Percentiles rank a stretch among this genome's conserved stretches.
These are phyloP conservation scores for Cheirogaleus medius DNA, from an alignment of 2,113 vertebrate genomes.

Conservation along the genomic window DNA sequence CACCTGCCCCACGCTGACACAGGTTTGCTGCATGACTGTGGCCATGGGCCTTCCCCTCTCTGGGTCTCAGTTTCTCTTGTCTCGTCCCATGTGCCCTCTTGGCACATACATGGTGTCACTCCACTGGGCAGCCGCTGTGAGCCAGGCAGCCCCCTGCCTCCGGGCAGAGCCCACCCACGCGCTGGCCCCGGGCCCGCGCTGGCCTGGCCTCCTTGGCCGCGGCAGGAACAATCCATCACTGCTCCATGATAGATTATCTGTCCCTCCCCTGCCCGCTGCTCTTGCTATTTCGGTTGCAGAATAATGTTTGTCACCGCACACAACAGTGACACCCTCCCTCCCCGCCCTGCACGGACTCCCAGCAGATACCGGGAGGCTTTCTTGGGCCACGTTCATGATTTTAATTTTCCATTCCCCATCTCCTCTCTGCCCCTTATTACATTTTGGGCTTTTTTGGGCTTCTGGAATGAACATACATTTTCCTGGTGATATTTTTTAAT, in stretches of 20 bases:
- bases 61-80: background rate
- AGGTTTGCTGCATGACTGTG: background rate
- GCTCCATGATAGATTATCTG: slow-evolving; percentile 63
- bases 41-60: background rate
- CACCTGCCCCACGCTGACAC: fast-evolving
- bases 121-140: fast-evolving
- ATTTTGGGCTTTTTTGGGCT: slow-evolving; percentile 58
- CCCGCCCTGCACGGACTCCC: slow-evolving; percentile 51
- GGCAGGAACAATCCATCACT: slow-evolving; percentile 43
- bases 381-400: slow-evolving; percentile 74
- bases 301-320: slow-evolving; percentile 62
- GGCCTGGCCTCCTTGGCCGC: background rate
- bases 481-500: slow-evolving; percentile 81
- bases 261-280: slow-evolving; percentile 58
- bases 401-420: slow-evolving; percentile 65
- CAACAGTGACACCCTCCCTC: background rate
- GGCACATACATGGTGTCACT: fast-evolving
- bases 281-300: slow-evolving; percentile 71
- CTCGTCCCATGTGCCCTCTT: background rate
- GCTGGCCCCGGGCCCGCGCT: fast-evolving
- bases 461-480: slow-evolving; percentile 74
- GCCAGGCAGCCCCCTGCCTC: background rate
- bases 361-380: background rate
- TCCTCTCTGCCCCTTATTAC: slow-evolving; percentile 72
- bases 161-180: background rate